These are phyloP conservation scores for Cephalopachus bancanus DNA, from an alignment of 2,797 vertebrate genomes.

Conservation along the genomic window DNA sequence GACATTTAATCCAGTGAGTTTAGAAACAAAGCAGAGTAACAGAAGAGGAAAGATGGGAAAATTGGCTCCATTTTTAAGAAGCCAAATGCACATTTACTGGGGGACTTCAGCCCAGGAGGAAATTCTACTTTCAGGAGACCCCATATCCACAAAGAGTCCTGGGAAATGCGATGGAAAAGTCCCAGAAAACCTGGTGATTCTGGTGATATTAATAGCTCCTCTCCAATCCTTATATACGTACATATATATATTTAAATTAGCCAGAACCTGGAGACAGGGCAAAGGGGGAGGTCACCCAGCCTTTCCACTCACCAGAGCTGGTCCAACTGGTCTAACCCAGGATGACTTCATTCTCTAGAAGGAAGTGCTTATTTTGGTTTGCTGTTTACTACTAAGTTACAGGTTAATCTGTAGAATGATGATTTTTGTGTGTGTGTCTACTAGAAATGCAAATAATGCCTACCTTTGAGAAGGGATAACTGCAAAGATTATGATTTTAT, in stretches of 20 bases:
- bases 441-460: not conserved
- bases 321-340: not conserved
- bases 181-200: not conserved
- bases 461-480: slow-evolving; percentile 20
- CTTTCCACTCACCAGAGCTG: not conserved
- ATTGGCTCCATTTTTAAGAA: not conserved
- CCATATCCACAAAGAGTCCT: not conserved
- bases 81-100: not conserved
- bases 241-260: not conserved
- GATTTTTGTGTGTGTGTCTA: not conserved
- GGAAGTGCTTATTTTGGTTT: not conserved
- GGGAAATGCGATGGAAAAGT: not conserved
- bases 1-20: not conserved
- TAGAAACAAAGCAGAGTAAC: not conserved
- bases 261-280: not conserved
- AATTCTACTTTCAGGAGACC: not conserved
- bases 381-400: not conserved
- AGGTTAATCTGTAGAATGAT: not conserved
- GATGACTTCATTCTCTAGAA: not conserved
- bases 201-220: not conserved
- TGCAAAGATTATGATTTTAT: not conserved
- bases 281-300: not conserved
- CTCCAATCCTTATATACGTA: not conserved
- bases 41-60: not conserved
- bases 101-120: not conserved